These are phyloP conservation scores for Gallinago undulata DNA, from an alignment of 2,113 vertebrate genomes.

Conservation along the genomic window DNA sequence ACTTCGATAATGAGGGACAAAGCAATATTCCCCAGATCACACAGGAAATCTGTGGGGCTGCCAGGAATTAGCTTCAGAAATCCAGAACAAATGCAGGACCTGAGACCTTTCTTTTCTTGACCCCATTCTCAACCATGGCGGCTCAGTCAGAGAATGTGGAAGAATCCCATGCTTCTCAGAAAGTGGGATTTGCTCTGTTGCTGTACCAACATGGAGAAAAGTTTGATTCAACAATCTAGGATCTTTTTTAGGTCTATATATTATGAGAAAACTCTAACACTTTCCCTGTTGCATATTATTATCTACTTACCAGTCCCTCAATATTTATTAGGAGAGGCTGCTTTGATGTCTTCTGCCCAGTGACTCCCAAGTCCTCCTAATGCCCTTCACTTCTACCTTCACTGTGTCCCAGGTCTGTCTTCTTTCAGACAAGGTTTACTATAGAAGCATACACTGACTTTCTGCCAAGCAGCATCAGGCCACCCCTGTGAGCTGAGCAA, in stretches of 20 bases:
- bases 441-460: not conserved
- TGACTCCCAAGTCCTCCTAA: not conserved
- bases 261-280: not conserved
- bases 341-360: not conserved
- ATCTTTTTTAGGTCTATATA: not conserved
- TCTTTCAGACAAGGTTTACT: not conserved
- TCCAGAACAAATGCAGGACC: not conserved
- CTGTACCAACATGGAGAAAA: not conserved
- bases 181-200: not conserved
- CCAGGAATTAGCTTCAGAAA: not conserved
- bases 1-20: not conserved
- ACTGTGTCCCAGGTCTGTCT: not conserved
- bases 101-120: not conserved
- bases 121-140: not conserved
- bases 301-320: conserved; percentile 28
- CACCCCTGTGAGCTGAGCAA: not conserved
- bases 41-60: not conserved
- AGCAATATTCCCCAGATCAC: not conserved
- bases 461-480: not conserved
- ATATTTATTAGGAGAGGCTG: not conserved
- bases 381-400: not conserved
- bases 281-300: not conserved
- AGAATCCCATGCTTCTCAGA: not conserved
- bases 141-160: not conserved
- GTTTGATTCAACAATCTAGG: not conserved